Evolutionary conservation across 1,140 invertebrate genomes (phyloP), one percentile per base, ranked within the genome.

Genomic region (Lamellibrachia luymesi): DNA sequence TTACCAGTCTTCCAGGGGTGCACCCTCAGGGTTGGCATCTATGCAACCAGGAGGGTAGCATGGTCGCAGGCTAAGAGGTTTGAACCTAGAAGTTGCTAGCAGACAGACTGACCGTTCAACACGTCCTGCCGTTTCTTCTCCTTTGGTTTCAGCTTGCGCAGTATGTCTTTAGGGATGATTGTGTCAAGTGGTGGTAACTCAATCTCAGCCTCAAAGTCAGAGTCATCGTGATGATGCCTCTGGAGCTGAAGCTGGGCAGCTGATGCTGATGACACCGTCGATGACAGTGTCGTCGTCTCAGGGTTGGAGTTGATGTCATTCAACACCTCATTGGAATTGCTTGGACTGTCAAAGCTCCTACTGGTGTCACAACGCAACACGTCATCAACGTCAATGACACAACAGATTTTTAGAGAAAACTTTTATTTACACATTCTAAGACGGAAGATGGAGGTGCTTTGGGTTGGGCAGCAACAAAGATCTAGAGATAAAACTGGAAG

Each of bases 61-160:
- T 38, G 38, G 38, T 38, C 38, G 38, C 38, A 38, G 38, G 38
- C 38, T 38, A 38, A 90, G 89, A 17, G 27, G 89, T 22, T 90
- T 90, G 17, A 90, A 90, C 89, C 27, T 17, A 90, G 17, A 90
- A 27, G 89, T 90, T 17, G 27, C 27, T 27, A 51, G 91, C 7
- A 6, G 52, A 92, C 7, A 92, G 27, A 56, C 51, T n/a, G 95
- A 99, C 98, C 98, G 96, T 99, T 99, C 93, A 99, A 98, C 95
- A 99, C 98, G 97, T 99, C 99, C 96, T 99, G 99, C 94, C 98
- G 97, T 96, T 99, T 99, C 96, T 98, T 98, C 96, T 98, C 97
- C 94, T 97, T 97, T 80, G 98, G 97, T 94, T 97, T 97, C 91
- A 98, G 97, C 92, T 97, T 96, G 27, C 97, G 96, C 8, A 98